phyloP scores from a whole-genome alignment of 2,888 invertebrate species.

The Lepeophtheirus nordmannii region DNA sequence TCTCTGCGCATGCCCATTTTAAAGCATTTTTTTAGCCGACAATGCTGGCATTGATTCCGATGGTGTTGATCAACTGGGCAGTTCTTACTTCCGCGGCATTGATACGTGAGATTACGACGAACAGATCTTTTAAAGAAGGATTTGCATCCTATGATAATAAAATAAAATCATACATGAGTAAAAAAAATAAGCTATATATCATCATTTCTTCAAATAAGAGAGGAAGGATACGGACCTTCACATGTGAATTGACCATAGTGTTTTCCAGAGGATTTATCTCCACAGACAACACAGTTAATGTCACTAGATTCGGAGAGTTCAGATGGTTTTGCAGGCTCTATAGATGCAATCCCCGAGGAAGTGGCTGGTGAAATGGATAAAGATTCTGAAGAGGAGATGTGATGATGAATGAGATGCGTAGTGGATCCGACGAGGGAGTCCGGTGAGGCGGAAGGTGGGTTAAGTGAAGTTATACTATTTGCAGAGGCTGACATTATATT shows the following conservation, averaged over 20 bases:
- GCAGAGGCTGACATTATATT: constrained; percentile 23
- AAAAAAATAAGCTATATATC: too few relatives aligned
- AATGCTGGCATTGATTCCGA: constrained; percentile 98
- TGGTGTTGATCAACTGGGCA: constrained; percentile 99
- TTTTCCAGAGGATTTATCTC: constrained; percentile 94
- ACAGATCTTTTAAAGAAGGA: constrained; percentile 98
- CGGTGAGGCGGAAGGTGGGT: not conserved
- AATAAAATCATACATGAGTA: not conserved
- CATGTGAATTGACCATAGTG: constrained; percentile 99
- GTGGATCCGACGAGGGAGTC: not conserved
- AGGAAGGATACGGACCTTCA: constrained; percentile 53
- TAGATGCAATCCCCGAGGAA: constrained; percentile 12
- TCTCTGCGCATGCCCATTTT: constrained; percentile 99
- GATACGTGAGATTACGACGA: constrained; percentile 88
- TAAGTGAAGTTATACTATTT: constrained; percentile 11
- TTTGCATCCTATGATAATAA: constrained; percentile 63
- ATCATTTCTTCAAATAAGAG: not conserved
- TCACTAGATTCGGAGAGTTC: constrained; percentile 32
- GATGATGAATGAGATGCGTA: constrained; percentile 1
- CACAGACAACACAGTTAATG: constrained; percentile 96
- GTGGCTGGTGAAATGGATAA: not conserved
- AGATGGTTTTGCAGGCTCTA: not conserved
- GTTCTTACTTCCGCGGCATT: constrained; percentile 87
- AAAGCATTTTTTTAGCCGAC: constrained; percentile 95
- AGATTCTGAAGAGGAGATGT: not conserved